A percentile compares a stretch with the other conserved stretches of the same genome.
These are phyloP conservation scores for Apostichopus japonicus DNA, from an alignment of 35 echinoderm and acorn worm species.

Conservation along the genomic window DNA sequence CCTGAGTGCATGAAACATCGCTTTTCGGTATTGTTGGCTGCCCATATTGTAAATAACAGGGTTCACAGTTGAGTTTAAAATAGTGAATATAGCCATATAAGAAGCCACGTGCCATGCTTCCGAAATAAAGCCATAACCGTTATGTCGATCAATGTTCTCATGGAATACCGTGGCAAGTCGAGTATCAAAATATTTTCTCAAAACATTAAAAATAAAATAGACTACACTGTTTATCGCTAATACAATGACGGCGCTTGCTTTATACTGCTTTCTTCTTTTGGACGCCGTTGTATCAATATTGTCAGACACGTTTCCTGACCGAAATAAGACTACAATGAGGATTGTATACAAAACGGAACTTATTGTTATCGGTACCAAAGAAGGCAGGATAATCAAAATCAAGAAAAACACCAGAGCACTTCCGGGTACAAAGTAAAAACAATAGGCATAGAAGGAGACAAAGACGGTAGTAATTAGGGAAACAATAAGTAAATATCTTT, in stretches of 20 bases:
- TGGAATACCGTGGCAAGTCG: neutral
- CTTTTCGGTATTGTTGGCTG: slow-evolving; percentile 14
- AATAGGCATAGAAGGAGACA: neutral
- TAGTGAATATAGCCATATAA: slow-evolving; percentile 18
- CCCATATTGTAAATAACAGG: slow-evolving; percentile 24
- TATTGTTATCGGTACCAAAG: neutral
- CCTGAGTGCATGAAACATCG: neutral
- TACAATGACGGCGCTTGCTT: neutral
- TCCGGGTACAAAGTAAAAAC: neutral
- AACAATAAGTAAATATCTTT: neutral
- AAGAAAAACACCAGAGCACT: neutral
- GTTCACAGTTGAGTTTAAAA: slow-evolving; percentile 25
- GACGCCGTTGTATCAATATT: neutral
- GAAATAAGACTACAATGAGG: neutral
- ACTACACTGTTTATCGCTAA: slow-evolving; percentile 9
- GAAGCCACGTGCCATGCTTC: neutral
- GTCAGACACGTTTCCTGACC: neutral
- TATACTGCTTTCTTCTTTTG: neutral
- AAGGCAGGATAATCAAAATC: neutral
- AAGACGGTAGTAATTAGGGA: neutral
- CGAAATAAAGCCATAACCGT: neutral
- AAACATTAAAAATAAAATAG: slow-evolving; percentile 7
- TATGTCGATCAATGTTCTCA: neutral
- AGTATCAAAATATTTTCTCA: neutral
- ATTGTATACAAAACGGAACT: neutral